Percentiles rank a stretch among this genome's conserved stretches.
Conservation (phyloP, 2,888 invertebrate genomes). For the Thereva nobilitata region DNA sequence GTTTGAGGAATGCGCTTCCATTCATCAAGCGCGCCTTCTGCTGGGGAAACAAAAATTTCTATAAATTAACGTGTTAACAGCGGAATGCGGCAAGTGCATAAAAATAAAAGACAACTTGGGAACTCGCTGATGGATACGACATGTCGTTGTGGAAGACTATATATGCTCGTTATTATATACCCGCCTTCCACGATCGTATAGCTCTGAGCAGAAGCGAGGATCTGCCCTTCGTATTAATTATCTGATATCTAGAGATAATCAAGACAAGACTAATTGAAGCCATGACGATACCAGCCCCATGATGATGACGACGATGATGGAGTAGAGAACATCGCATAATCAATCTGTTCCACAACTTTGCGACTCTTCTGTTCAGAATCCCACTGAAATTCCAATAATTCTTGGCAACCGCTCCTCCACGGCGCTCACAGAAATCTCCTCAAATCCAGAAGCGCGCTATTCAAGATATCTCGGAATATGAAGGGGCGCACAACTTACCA, state of each 20-base stretch:
- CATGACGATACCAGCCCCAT: background rate
- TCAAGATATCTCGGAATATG: constrained; percentile 1
- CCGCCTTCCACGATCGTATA: too few species aligned
- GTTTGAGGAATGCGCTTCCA: constrained; percentile 5
- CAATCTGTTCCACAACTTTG: constrained; percentile 13
- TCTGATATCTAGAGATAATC: constrained; percentile 11
- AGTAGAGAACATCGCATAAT: background rate
- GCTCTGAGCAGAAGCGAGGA: too few species aligned
- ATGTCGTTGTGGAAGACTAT: background rate
- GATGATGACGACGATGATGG: constrained; percentile 3
- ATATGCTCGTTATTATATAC: too few species aligned
- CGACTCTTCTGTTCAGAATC: background rate
- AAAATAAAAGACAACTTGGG: background rate
- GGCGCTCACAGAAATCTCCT: too few species aligned
- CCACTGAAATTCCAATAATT: background rate
- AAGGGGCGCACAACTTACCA: constrained; percentile 58
- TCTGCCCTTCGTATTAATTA: background rate
- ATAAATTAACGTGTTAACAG: constrained; percentile 27
- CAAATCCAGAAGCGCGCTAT: background rate
- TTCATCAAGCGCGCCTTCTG: constrained; percentile 24
- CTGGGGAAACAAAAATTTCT: constrained; percentile 22
- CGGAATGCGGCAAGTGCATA: constrained; percentile 16
- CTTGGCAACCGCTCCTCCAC: background rate
- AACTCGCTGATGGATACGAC: background rate
- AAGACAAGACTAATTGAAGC: constrained; percentile 29